Percentiles rank a stretch among this genome's conserved stretches.
phyloP scores from a whole-genome alignment of 1,140 invertebrate species.

The Drosophila nasuta region DNA sequence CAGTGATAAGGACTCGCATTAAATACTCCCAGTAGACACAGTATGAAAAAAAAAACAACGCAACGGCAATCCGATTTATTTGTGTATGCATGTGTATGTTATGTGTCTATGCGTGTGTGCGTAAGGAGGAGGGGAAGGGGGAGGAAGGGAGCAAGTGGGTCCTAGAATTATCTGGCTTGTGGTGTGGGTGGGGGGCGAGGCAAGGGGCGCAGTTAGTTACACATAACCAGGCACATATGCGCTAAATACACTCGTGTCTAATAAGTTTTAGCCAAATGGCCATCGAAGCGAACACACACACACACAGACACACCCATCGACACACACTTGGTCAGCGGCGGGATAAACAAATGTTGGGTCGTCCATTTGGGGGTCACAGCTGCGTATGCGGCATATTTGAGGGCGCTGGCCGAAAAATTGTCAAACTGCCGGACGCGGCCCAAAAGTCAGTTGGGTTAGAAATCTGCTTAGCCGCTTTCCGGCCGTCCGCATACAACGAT shows the following conservation, averaged over 20 bases:
- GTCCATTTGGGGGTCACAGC: constrained; percentile 58
- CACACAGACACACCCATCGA: background rate
- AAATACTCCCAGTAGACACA: constrained; percentile 3
- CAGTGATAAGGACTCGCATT: background rate
- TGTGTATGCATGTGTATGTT: constrained; percentile 21
- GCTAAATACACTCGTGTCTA: constrained; percentile 80
- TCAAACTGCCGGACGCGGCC: constrained; percentile 72
- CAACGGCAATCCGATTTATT: constrained; percentile 62
- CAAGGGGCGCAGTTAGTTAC: constrained; percentile 62
- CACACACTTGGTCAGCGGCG: constrained; percentile 23
- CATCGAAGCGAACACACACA: constrained; percentile 55
- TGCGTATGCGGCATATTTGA: constrained; percentile 75
- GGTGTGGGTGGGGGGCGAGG: constrained; percentile 10
- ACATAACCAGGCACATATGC: constrained; percentile 60
- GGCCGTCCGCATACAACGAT: constrained; percentile 1
- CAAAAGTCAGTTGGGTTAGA: constrained; percentile 71
- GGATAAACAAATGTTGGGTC: constrained; percentile 73
- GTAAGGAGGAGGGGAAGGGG: background rate
- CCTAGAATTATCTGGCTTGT: constrained; percentile 2
- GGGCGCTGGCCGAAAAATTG: constrained; percentile 73
- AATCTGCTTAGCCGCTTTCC: constrained; percentile 66
- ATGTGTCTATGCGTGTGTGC: constrained; percentile 16
- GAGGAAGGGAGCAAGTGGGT: background rate
- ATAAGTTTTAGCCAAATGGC: constrained; percentile 79
- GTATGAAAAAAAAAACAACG: background rate